Base-by-base conservation (phyloP, 1,140 invertebrate species). In the Cataglyphis hispanica region DNA sequence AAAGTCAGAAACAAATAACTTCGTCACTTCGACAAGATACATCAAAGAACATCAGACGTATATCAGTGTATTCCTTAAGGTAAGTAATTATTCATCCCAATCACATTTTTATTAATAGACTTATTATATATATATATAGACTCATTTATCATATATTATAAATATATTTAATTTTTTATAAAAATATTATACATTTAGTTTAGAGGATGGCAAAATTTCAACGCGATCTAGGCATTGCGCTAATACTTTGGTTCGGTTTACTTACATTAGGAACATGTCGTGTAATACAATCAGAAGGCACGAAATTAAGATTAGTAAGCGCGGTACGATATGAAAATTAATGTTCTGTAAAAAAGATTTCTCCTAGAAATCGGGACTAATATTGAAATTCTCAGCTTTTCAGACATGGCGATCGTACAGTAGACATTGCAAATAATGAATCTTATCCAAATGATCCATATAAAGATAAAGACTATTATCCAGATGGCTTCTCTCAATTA, bases 331-430 rank as follows among this genome's bases (percentile, higher is more conserved):
- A 0, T 53, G 22, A 67, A 27, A 80, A 40, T 40, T 2, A 13
- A 0, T 19, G 6, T 25, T 75, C 2, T 22, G 13, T 1, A 40
- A 80, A 27, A 50, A 69, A 19, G 22, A 34, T 16, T 2, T 25
- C 6, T 1, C 10, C 2, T 16, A 40, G 1, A 40, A 16, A n/a
- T 0, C 16, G 13, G 53, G n/a, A 37, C 8, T 53, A 34, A 34
- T n/a, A 19, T 25, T n/a, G 0, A 19, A 78, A 53, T 67, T 69
- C 69, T 69, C 34, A 97, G 97, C 86, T 97, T 40, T 97, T 97
- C 92, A 95, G 97, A 67, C 97, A 98, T 94, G 98, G 97, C 13
- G 97, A 98, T 91, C 96, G 98, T 60, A 97, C 97, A 25, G 97
- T 97, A 2, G 96, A 96, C 75, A 95, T 95, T 95, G 50, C 93